Base-by-base conservation (phyloP, 2,797 vertebrate genomes). In the Merluccius polli region DNA sequence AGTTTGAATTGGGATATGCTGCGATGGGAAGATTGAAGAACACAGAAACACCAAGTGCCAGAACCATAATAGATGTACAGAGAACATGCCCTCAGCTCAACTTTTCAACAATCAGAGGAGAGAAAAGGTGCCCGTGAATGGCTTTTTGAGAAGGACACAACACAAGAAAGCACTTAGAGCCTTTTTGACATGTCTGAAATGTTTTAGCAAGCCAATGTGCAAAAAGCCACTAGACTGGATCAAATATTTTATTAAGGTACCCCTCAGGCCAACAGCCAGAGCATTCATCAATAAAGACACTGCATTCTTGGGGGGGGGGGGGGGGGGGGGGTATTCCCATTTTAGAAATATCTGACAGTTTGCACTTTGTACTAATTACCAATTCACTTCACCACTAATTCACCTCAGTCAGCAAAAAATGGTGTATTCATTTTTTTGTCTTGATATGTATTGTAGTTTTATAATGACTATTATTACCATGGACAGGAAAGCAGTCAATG, bases 141-240 rank as follows among this genome's bases (percentile, higher is more conserved):
- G n/a, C n/a, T n/a, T n/a, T n/a, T n/a, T n/a, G n/a, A n/a, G n/a
- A 6, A 0, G 0, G 29, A 85, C 44, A 35, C 27, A 76, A 85
- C 82, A 88, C 1, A 44, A 78, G 67, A 84, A 85, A 85, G 82
- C 78, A 83, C 83, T 85, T 35, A 81, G 41, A 79, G 52, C 67
- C 69, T 71, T 76, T 71, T 77, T 59, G 75, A 79, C 29, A 29
- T 72, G 48, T 65, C 75, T 76, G 65, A 82, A 70, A 71, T 0
- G 44, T 78, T 82, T 73, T 77, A 81, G 77, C 18, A 69, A 44
- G 18, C 31, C 7, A 59, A 32, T n/a, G 74, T 77, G 27, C 74
- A 10, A 83, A 84, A 79, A 38, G 5, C 29, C 52, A 73, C 35
- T 30, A 29, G 73, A 72, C 36, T 73, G 74, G 15, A 75, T n/a